Percentiles rank a stretch among this genome's conserved stretches.
Conservation (phyloP, 1,140 invertebrate species). For the Telenomus remus region DNA sequence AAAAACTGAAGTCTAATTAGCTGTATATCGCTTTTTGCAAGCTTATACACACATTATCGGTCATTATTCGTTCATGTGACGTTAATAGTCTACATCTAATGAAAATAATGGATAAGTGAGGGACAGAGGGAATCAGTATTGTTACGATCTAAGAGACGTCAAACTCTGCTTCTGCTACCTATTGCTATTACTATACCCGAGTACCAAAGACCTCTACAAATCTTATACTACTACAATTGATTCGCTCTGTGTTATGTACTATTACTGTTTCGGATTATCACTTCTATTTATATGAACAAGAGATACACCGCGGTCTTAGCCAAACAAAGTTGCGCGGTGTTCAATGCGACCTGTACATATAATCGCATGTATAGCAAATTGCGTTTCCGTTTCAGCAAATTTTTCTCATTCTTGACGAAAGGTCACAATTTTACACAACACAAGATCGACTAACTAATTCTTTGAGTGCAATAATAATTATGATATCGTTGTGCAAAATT, state of each 20-base stretch:
- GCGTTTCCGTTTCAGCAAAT: slow-evolving; percentile 20
- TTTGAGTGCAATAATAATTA: slow-evolving; percentile 26
- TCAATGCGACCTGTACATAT: slow-evolving; percentile 57
- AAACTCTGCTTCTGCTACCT: slow-evolving; percentile 41
- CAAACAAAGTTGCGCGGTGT: slow-evolving; percentile 31
- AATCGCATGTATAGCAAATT: slow-evolving; percentile 42
- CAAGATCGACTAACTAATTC: not conserved
- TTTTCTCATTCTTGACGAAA: not conserved
- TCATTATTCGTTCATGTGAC: slow-evolving; percentile 47
- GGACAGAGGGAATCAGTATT: slow-evolving; percentile 3
- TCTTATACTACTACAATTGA: slow-evolving; percentile 31
- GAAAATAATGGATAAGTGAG: slow-evolving; percentile 11
- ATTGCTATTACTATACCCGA: slow-evolving; percentile 46
- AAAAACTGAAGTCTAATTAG: slow-evolving; percentile 62
- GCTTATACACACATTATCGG: slow-evolving; percentile 45
- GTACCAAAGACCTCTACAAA: slow-evolving; percentile 38
- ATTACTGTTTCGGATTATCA: slow-evolving; percentile 46
- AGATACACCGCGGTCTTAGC: slow-evolving; percentile 12
- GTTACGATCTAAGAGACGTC: slow-evolving; percentile 11
- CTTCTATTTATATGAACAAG: slow-evolving; percentile 45
- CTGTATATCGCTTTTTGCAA: slow-evolving; percentile 65
- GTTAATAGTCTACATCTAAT: slow-evolving; percentile 40
- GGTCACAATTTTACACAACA: slow-evolving; percentile 20
- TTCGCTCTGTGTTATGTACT: slow-evolving; percentile 47
- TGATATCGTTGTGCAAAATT: slow-evolving; percentile 24